Conservation (phyloP, 2,113 vertebrate genomes). For the Hypocryptadius cinnamomeus region DNA sequence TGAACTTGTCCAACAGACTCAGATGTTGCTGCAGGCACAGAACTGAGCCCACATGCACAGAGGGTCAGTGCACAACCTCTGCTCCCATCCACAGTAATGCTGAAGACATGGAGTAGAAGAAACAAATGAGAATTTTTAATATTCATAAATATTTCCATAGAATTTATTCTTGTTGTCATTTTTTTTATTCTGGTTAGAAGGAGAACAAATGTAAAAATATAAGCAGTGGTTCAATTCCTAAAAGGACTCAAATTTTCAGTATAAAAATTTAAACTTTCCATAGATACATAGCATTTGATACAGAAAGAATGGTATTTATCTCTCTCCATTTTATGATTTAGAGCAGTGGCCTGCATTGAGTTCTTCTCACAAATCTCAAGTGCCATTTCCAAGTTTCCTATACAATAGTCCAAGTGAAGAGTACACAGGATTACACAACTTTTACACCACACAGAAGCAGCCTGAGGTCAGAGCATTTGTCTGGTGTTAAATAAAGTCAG, state of each 20-base stretch:
- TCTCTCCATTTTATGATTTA: not conserved
- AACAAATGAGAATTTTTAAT: not conserved
- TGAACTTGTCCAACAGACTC: not conserved
- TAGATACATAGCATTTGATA: not conserved
- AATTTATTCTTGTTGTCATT: not conserved
- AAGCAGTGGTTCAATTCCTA: accelerated
- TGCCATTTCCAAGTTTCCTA: not conserved
- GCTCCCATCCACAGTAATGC: not conserved
- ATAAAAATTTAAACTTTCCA: not conserved
- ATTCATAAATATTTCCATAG: not conserved
- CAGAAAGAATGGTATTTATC: not conserved
- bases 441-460: not conserved
- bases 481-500: not conserved
- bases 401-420: accelerated
- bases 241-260: not conserved
- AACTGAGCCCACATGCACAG: not conserved
- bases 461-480: not conserved
- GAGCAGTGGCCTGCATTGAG: not conserved
- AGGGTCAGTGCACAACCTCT: not conserved
- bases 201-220: not conserved
- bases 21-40: not conserved
- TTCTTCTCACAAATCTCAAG: not conserved
- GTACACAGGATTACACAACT: not conserved
- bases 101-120: not conserved
- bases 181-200: not conserved